Conservation (phyloP, 2,888 invertebrate genomes). For the Cephalotes varians region DNA sequence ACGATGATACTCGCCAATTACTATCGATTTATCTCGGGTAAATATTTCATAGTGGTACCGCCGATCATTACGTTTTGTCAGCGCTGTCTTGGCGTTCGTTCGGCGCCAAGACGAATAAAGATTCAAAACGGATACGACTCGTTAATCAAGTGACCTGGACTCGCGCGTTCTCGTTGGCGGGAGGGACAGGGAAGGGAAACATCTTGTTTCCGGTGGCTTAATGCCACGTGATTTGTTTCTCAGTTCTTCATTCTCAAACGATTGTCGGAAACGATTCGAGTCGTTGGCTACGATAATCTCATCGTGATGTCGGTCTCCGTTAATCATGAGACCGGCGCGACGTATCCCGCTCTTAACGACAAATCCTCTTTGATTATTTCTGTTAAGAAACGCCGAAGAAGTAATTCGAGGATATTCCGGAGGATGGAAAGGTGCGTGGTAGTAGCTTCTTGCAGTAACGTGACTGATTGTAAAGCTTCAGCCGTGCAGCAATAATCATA, state of each 20-base stretch:
- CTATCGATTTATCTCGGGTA: not conserved
- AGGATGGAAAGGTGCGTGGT: not conserved
- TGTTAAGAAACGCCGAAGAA: not conserved
- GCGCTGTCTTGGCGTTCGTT: not conserved
- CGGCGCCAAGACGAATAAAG: slow-evolving; percentile 16
- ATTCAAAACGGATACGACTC: slow-evolving; percentile 41
- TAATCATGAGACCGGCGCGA: slow-evolving; percentile 22
- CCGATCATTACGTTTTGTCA: slow-evolving; percentile 14
- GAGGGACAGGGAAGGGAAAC: not conserved
- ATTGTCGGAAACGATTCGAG: slow-evolving; percentile 67
- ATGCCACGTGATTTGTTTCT: slow-evolving; percentile 43
- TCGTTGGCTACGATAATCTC: slow-evolving; percentile 71
- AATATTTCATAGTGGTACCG: not conserved
- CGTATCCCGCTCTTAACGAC: slow-evolving; percentile 15
- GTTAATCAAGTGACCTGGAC: slow-evolving; percentile 38
- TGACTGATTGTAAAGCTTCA: slow-evolving; percentile 58
- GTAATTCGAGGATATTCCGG: not conserved
- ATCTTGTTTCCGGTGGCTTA: slow-evolving; percentile 72
- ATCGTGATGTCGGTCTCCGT: slow-evolving; percentile 57
- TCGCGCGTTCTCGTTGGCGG: not conserved
- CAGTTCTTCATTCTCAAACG: slow-evolving; percentile 11
- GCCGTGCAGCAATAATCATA: slow-evolving; percentile 66
- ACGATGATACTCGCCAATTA: not conserved
- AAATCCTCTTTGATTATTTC: slow-evolving; percentile 27
- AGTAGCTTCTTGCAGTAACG: slow-evolving; percentile 12